Conservation (phyloP, 2,113 vertebrate species). For the Lutjanus erythropterus region DNA sequence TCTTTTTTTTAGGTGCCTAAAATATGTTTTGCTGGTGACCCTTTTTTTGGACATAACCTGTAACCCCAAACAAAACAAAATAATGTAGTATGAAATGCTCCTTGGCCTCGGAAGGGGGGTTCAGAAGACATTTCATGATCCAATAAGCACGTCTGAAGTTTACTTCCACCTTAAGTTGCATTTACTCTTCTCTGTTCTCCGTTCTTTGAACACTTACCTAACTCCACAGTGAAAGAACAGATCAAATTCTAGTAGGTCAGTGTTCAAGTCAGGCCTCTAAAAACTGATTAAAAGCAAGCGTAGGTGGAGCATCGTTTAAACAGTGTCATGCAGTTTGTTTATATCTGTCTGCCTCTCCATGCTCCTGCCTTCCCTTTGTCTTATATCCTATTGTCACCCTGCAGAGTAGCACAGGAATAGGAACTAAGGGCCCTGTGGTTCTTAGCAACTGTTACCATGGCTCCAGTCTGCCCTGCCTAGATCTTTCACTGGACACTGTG, state of each 20-base stretch:
- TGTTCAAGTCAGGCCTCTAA: not conserved
- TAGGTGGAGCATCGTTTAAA: no score
- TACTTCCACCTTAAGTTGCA: no score
- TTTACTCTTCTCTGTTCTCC: no score
- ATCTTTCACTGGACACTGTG: conserved; percentile 47
- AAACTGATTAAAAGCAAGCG: not conserved
- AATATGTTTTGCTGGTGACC: no score
- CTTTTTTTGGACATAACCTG: not conserved
- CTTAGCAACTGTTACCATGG: conserved; percentile 55
- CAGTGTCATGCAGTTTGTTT: no score
- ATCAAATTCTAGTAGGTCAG: not conserved
- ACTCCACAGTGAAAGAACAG: not conserved
- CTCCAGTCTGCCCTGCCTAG: conserved; percentile 26
- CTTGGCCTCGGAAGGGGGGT: not conserved
- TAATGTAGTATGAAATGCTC: not conserved
- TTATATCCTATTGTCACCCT: conserved; percentile 19
- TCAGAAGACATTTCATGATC: no score
- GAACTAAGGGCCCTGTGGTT: conserved; percentile 39
- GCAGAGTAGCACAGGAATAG: conserved; percentile 26
- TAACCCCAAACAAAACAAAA: not conserved
- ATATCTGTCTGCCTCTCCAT: not conserved
- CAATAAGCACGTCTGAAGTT: no score
- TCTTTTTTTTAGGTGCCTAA: no score
- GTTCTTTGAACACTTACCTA: no score
- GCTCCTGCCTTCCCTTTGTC: conserved; percentile 13